Evolutionary conservation across 2,888 invertebrate species (phyloP).

Genomic region (Ischnus inquisitorius): DNA sequence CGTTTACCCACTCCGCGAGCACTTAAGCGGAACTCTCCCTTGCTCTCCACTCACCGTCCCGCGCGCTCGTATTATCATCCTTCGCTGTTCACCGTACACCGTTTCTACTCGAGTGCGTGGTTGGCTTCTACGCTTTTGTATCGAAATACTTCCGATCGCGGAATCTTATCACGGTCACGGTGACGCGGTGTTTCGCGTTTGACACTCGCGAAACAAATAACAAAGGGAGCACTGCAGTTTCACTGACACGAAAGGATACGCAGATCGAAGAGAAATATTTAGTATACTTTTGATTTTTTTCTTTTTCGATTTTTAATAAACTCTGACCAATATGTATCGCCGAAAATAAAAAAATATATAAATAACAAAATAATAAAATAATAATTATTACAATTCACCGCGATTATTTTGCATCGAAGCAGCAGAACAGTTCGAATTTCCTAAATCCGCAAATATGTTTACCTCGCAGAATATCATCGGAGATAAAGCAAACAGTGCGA

Average conservation of each 20-base stretch:
- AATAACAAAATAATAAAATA: too few relatives aligned
- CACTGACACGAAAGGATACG: not conserved
- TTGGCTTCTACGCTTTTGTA: conserved; percentile 20
- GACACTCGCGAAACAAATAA: not conserved
- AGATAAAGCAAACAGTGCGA: too few relatives aligned
- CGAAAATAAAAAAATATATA: too few relatives aligned
- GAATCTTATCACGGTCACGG: not conserved
- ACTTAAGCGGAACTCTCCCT: conserved; percentile 72
- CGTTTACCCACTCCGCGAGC: conserved; percentile 75
- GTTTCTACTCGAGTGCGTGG: not conserved
- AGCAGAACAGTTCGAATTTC: too few relatives aligned
- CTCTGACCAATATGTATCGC: too few relatives aligned
- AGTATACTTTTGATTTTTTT: too few relatives aligned
- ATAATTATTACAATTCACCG: too few relatives aligned
- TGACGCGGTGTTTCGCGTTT: not conserved
- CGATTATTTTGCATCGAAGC: too few relatives aligned
- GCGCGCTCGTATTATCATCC: conserved; percentile 47
- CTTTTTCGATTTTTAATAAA: too few relatives aligned
- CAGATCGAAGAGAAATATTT: too few relatives aligned
- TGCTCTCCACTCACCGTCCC: not conserved
- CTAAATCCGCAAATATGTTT: too few relatives aligned
- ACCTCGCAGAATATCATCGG: too few relatives aligned
- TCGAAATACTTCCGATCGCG: conserved; percentile 35
- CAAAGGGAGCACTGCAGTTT: not conserved
- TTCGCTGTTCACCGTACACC: conserved; percentile 27